phyloP scores from a whole-genome alignment of 1,140 invertebrate genomes.

The Caenorhabditis brenneri region DNA sequence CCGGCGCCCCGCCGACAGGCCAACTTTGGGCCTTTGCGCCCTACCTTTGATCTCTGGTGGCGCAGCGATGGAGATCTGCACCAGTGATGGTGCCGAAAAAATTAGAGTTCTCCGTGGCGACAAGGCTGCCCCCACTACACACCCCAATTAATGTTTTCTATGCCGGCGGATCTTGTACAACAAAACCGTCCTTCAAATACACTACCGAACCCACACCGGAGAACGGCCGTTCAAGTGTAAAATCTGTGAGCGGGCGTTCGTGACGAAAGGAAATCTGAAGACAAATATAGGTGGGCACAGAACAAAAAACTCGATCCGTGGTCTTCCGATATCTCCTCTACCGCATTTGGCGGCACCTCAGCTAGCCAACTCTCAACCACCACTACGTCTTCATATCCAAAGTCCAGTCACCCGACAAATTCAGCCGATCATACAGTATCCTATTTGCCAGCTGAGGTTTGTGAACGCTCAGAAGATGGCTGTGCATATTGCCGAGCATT shows the following conservation, averaged over 20 bases:
- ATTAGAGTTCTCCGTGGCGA: constrained; percentile 68
- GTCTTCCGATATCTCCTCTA: constrained; percentile 1
- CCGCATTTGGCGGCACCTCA: not conserved
- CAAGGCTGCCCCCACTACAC: constrained; percentile 67
- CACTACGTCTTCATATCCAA: not conserved
- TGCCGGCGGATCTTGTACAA: constrained; percentile 95
- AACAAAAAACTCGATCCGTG: constrained; percentile 78
- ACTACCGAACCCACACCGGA: constrained; percentile 81
- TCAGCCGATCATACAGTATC: constrained; percentile 81
- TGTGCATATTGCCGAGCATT: constrained; percentile 62
- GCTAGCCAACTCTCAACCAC: constrained; percentile 8
- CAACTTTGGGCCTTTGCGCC: too few species aligned
- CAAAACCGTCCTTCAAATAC: constrained; percentile 98
- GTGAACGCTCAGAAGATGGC: not conserved
- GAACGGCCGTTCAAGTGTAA: constrained; percentile 97
- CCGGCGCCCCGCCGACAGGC: too few species aligned
- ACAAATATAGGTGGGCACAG: constrained; percentile 99
- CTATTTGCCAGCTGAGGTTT: constrained; percentile 86
- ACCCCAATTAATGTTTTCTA: constrained; percentile 80
- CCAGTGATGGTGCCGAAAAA: constrained; percentile 69
- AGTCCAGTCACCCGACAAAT: not conserved
- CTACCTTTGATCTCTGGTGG: too few species aligned
- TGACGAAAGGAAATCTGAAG: constrained; percentile 96
- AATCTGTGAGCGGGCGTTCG: constrained; percentile 95
- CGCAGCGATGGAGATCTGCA: constrained; percentile 69